Base-by-base conservation (phyloP, 2,888 invertebrate genomes). In the Seira musarum region DNA sequence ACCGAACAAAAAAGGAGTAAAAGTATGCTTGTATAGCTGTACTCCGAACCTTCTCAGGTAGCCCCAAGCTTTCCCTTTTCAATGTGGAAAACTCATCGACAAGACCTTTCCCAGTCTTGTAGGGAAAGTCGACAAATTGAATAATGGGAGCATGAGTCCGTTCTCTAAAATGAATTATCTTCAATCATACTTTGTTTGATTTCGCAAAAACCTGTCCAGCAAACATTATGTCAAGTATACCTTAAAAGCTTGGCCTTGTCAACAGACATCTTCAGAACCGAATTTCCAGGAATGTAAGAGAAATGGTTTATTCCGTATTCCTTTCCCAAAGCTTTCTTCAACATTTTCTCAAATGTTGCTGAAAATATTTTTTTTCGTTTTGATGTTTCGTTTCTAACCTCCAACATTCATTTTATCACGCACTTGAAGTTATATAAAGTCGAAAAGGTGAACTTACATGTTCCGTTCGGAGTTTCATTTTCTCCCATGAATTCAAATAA, bases 11-110 rank as follows among this genome's bases (percentile, higher is more conserved):
- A 5, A 40, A 40, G 13, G 5, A 40, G 5, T 40, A 8, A 40
- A 40, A 40, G 5, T 13, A 5, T 40, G 40, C 5, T 40, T 40
- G 40, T 40, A 40, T 40, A 40, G 40, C 13, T 40, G 5, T 5
- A 5, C 13, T 40, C 5, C 40, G 5, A 40, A 73, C 73, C 66
- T 53, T 73, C 21, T 73, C 73, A 15, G 15, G 30, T 53, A 73
- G 17, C 40, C 60, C 67, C 40, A 61, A 49, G 6, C 21, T 22
- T 21, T 0, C 5, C n/a, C 40, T 21, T n/a, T 25, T 1, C 13
- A 66, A n/a, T 10, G 57, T 15, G 0, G 13, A 5, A 5, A 74
- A 0, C 35, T 66, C 40, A 0, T 21, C 46, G 6, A 8, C 15
- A 21, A 75, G 24, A 6, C 2, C 10, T 21, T 8, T 15, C 53